Conservation (phyloP, 2,797 vertebrate species). For the Gambusia yucatana region DNA sequence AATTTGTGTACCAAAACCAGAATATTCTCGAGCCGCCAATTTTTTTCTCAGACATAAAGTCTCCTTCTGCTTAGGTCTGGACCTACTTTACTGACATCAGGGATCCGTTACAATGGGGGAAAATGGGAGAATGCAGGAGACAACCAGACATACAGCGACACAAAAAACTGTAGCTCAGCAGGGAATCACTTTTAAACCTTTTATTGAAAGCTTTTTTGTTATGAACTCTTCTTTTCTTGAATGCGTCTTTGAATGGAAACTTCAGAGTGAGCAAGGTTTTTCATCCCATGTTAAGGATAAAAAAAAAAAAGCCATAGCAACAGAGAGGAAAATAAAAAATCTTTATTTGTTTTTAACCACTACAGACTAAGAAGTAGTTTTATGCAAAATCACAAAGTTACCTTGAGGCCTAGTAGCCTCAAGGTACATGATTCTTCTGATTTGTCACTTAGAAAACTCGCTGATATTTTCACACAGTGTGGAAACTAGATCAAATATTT, state of each 20-base stretch:
- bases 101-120: conserved; percentile 38
- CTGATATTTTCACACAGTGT: conserved; percentile 49
- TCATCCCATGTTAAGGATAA: conserved; percentile 59
- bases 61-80: conserved; percentile 35
- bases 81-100: conserved; percentile 35
- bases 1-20: background rate
- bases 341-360: conserved; percentile 58
- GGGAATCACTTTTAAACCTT: conserved; percentile 51
- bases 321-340: conserved; percentile 56
- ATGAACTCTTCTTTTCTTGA: conserved; percentile 35
- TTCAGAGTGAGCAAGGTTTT: conserved; percentile 27
- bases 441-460: conserved; percentile 50
- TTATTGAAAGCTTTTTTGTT: conserved; percentile 42
- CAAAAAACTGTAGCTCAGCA: conserved; percentile 54
- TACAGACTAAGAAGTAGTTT: conserved; percentile 16
- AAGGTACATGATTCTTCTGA: conserved; percentile 42
- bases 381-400: conserved; percentile 51
- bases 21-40: background rate
- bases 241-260: conserved; percentile 31
- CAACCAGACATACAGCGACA: conserved; percentile 51
- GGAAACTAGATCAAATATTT: conserved; percentile 76
- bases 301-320: conserved; percentile 64
- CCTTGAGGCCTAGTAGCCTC: background rate
- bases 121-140: conserved; percentile 49
- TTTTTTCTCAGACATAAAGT: conserved; percentile 11